Evolutionary conservation across 2,888 invertebrate species (phyloP), one percentile per base, ranked within the genome.

Genomic region (Drosophila monieri): DNA sequence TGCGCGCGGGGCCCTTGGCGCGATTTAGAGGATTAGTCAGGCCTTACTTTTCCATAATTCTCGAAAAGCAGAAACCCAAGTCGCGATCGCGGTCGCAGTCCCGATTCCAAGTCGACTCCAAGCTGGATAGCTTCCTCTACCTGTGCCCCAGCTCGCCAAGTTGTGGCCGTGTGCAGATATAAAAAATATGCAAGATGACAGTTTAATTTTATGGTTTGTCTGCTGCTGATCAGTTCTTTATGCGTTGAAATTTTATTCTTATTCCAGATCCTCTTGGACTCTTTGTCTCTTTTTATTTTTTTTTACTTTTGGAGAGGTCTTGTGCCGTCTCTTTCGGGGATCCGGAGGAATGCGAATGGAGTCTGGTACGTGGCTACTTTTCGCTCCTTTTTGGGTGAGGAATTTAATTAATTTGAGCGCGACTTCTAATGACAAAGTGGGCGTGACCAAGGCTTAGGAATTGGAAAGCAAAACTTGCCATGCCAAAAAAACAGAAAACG

Each of bases 141-240:
- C 80, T 80, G 78, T 74, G 49, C 47, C 23, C 52, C 48, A 46
- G 14, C 48, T 59, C 54, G 47, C 14, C n/a, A 37, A 49, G 35
- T 47, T 55, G 48, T 47, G 43, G 65, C 49, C 58, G 51, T 75
- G 76, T 86, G 86, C 76, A 69, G 76, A 74, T 76, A 83, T 85
- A 89, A 90, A 89, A 85, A 89, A 88, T 89, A 91, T 91, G 83
- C 89, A 89, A 91, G 90, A 89, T 91, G 91, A 91, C 91, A 91
- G 91, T 91, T 91, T 91, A 91, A 91, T 91, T 91, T 91, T 91
- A 91, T 91, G 91, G 90, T 91, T 90, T 90, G 90, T 90, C 90
- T 89, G 90, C 83, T 90, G 90, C 88, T 89, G 90, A 90, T 90
- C 90, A 90, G 88, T 89, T 84, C 84, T 84, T 88, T 88, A 89